phyloP scores from a whole-genome alignment of 1,140 invertebrate species.

The Nasonia giraulti region DNA sequence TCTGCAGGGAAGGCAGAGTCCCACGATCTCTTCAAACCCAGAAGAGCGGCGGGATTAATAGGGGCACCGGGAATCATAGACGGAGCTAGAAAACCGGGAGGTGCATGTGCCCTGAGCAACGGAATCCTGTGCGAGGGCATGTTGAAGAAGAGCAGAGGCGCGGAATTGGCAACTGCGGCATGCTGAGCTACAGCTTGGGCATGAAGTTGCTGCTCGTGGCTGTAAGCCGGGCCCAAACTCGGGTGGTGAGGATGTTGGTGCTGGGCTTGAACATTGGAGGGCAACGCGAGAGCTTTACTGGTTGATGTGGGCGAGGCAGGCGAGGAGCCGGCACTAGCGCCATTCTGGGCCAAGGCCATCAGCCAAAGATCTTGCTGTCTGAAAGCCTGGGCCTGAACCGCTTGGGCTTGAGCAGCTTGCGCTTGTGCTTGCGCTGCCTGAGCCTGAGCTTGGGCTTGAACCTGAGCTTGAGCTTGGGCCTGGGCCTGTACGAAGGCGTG shows the following conservation, averaged over 20 bases:
- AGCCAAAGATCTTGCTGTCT: slow-evolving; percentile 71
- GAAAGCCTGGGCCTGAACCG: slow-evolving; percentile 64
- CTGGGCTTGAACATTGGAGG: slow-evolving; percentile 52
- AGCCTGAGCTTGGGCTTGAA: slow-evolving; percentile 67
- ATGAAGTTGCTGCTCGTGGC: slow-evolving; percentile 68
- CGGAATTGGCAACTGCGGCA: slow-evolving; percentile 64
- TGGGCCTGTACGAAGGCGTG: slow-evolving; percentile 69
- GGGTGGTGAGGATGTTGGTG: slow-evolving; percentile 53
- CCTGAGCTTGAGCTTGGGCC: slow-evolving; percentile 66
- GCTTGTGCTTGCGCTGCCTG: slow-evolving; percentile 69
- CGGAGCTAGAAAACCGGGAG: slow-evolving; percentile 70
- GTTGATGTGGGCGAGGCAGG: slow-evolving; percentile 59
- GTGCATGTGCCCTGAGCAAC: slow-evolving; percentile 69
- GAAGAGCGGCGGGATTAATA: slow-evolving; percentile 72
- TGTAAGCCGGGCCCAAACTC: slow-evolving; percentile 73
- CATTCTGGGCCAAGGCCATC: slow-evolving; percentile 70
- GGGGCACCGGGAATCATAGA: slow-evolving; percentile 64
- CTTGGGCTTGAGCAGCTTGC: slow-evolving; percentile 63
- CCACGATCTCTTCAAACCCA: slow-evolving; percentile 73
- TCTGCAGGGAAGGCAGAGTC: slow-evolving; percentile 70
- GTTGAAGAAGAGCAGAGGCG: slow-evolving; percentile 69
- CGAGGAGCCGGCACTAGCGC: slow-evolving; percentile 69
- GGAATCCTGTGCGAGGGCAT: slow-evolving; percentile 68
- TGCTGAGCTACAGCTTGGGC: slow-evolving; percentile 54
- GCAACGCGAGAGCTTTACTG: slow-evolving; percentile 64